Conservation (phyloP, 2,113 vertebrate species). For the Uropsilus gracilis region DNA sequence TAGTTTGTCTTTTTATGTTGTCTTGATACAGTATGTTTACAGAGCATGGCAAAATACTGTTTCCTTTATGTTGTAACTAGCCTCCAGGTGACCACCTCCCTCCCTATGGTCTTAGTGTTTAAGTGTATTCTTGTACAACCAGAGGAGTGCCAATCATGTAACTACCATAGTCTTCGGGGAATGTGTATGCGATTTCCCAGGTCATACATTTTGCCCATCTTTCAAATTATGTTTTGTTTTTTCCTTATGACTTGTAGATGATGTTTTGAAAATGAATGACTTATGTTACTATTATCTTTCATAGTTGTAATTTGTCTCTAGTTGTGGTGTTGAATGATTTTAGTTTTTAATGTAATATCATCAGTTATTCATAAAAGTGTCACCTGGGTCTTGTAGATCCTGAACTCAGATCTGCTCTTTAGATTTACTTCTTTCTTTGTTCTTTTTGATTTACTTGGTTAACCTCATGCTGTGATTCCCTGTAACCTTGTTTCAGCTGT, state of each 20-base stretch:
- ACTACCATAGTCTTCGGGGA: not conserved
- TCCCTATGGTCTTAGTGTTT: not conserved
- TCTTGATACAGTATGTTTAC: not conserved
- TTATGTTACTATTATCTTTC: not conserved
- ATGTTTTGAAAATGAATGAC: not conserved
- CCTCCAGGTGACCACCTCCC: not conserved
- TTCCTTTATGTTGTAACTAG: not conserved
- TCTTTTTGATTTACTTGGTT: too few relatives aligned
- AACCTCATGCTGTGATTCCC: too few relatives aligned
- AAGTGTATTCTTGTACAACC: not conserved
- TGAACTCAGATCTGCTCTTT: too few relatives aligned
- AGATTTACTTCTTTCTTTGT: too few relatives aligned
- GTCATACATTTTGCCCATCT: not conserved
- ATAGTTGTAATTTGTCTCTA: too few relatives aligned
- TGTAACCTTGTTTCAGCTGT: too few relatives aligned
- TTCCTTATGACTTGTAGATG: not conserved
- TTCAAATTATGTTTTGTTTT: not conserved
- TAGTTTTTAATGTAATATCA: too few relatives aligned
- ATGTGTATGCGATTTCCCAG: not conserved
- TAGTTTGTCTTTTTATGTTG: not conserved
- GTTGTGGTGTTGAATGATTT: too few relatives aligned
- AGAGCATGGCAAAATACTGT: not conserved
- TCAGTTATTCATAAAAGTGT: too few relatives aligned
- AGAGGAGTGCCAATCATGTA: not conserved
- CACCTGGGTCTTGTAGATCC: too few relatives aligned